phyloP scores from a whole-genome alignment of 2,888 invertebrate genomes.

The Sesia apiformis region DNA sequence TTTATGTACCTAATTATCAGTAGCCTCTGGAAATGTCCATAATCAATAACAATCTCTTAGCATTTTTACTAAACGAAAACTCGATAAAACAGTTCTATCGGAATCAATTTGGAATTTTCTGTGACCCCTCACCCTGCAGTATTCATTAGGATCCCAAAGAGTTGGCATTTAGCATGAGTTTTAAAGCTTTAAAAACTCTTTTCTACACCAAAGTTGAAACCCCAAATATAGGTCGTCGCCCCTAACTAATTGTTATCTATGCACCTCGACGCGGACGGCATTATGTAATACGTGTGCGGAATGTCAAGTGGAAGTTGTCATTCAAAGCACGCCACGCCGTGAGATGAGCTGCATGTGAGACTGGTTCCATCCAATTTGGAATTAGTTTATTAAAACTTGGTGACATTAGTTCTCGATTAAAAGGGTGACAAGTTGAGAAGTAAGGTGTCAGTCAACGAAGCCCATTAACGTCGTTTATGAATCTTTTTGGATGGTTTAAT shows the following conservation, averaged over 20 bases:
- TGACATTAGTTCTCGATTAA: too few relatives aligned
- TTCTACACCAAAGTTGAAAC: neutral
- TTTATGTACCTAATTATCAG: too few relatives aligned
- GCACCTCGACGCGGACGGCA: neutral
- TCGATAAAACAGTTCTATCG: too few relatives aligned
- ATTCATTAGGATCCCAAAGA: neutral
- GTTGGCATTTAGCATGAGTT: conserved; percentile 5
- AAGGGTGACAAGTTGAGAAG: too few relatives aligned
- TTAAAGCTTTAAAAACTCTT: conserved; percentile 6
- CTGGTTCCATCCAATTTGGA: neutral
- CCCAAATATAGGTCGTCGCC: neutral
- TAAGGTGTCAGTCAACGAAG: too few relatives aligned
- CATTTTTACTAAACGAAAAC: too few relatives aligned
- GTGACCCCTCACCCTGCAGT: too few relatives aligned
- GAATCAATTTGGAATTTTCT: too few relatives aligned
- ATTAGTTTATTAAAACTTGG: neutral
- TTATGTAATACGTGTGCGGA: neutral
- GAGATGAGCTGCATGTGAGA: neutral
- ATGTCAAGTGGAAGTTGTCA: neutral
- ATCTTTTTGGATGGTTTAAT: too few relatives aligned
- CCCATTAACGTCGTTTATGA: too few relatives aligned
- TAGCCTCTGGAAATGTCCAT: too few relatives aligned
- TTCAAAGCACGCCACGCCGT: neutral
- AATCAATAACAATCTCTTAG: too few relatives aligned
- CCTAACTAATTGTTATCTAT: conserved; percentile 1